Evolutionary conservation across 2,113 vertebrate genomes (phyloP), one percentile per base, ranked within the genome.

Genomic region (Rhinichthys klamathensis): DNA sequence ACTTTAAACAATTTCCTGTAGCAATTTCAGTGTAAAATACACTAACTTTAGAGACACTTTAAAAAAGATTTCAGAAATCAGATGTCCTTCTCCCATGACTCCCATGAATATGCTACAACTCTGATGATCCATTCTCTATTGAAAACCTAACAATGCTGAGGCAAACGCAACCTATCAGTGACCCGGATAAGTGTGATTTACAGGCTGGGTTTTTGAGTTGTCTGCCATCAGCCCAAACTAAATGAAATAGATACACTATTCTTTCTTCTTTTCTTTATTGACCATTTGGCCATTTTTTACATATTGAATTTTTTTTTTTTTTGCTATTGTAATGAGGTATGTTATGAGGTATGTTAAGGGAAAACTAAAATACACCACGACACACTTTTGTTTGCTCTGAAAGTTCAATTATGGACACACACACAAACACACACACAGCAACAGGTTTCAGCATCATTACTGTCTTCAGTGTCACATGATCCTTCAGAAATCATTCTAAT

Each of bases 1-100:
- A 10, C 78, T 30, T 38, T 6, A 49, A 41, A 80, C 58, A 46
- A 21, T 80, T 15, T 44, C 78, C 38, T 27, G 13, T 6, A 80
- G 58, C 78, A 30, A 21, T 46, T 63, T 46, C 60, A 32, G 41
- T 63, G 78, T 80, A 80, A 65, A 65, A 67, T 80, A 65, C 72
- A 27, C 38, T 72, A 80, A 80, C 56, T 80, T 80, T 27, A 46
- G 32, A 80, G 32, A 61, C 77, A 44, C 58, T 18, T 80, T 4
- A 78, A 78, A 81, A 81, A 76, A 63, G 15, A 41, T 41, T 35
- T 11, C 15, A 63, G 16, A 3, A 23, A 65, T 81, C 79, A 49
- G 44, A 23, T 81, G 41, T 49, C 25, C 61, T 81, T 67, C 61
- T 81, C 60, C 8, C 16, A 32, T 65, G 41, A 13, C 79, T 51